phyloP scores from a whole-genome alignment of 2,797 vertebrate species.

The Heterohyrax brucei region DNA sequence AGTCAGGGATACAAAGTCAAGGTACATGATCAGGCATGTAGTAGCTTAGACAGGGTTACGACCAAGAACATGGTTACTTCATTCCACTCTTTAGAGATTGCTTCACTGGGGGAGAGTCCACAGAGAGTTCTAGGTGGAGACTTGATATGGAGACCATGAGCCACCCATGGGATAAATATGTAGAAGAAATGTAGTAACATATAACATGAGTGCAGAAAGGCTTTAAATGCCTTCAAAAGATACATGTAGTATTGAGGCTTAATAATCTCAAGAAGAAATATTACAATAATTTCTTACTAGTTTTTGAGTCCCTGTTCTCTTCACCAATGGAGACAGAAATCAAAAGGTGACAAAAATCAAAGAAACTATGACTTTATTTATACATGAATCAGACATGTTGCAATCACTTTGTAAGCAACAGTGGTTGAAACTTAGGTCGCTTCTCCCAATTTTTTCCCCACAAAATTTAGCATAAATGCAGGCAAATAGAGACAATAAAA shows the following conservation, averaged over 20 bases:
- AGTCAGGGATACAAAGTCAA: background rate
- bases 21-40: background rate
- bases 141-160: background rate
- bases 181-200: background rate
- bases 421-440: background rate
- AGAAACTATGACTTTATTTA: background rate
- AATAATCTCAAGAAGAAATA: background rate
- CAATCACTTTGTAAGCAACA: background rate
- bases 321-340: background rate
- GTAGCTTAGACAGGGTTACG: background rate
- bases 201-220: background rate
- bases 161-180: background rate
- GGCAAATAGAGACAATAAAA: background rate
- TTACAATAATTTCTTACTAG: background rate
- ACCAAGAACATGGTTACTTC: background rate
- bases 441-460: background rate
- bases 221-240: background rate
- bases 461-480: background rate
- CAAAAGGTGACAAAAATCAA: background rate
- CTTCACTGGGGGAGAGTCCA: background rate
- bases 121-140: background rate
- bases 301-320: background rate
- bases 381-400: background rate
- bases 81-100: background rate
- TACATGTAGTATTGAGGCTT: background rate